These are phyloP conservation scores for Ophion ventricosus DNA, from an alignment of 2,888 invertebrate genomes.

Conservation along the genomic window DNA sequence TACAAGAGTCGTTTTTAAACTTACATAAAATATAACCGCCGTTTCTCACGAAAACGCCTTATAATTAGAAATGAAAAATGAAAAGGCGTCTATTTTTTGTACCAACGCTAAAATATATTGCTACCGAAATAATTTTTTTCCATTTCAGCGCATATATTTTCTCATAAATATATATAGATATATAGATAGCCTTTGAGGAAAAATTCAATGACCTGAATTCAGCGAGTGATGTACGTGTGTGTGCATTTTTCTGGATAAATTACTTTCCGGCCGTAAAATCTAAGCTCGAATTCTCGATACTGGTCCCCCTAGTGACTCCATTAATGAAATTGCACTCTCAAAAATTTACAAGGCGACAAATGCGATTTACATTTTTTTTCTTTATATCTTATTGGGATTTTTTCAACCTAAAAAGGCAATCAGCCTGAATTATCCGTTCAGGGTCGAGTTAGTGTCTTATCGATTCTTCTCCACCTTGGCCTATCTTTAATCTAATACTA, in stretches of 20 bases:
- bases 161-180: too few species aligned
- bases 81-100: too few species aligned
- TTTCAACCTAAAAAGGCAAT: constrained; percentile 10
- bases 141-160: too few species aligned
- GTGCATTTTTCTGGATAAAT: neutral
- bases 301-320: constrained; percentile 62
- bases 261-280: constrained; percentile 25
- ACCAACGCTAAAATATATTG: too few species aligned
- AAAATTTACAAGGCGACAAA: constrained; percentile 40
- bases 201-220: neutral
- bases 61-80: too few species aligned
- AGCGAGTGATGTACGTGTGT: neutral
- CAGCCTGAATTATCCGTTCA: constrained; percentile 3
- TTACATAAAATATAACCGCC: too few species aligned
- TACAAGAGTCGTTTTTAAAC: too few species aligned
- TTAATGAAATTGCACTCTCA: constrained; percentile 35
- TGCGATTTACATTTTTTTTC: neutral
- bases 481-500: constrained; percentile 54
- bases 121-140: too few species aligned
- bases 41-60: too few species aligned
- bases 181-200: neutral
- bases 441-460: neutral
- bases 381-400: neutral
- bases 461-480: constrained; percentile 40
- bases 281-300: constrained; percentile 57